phyloP scores from a whole-genome alignment of 2,113 vertebrate genomes.

The Dasyornis broadbenti region DNA sequence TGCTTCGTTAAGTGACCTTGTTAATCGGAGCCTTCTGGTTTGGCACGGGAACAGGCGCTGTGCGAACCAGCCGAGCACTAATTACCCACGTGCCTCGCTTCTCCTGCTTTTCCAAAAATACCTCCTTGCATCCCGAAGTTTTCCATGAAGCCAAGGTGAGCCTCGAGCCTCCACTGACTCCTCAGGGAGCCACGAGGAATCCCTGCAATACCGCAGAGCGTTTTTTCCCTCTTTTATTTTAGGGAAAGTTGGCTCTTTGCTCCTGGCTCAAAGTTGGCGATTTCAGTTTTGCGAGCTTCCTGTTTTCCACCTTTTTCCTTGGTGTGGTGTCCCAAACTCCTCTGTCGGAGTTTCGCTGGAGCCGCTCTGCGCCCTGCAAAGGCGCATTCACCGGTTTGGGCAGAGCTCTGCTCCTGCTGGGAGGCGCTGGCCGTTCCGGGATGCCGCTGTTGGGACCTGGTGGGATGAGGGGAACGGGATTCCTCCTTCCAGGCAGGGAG shows the following conservation, averaged over 20 bases:
- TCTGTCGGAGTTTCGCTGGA: background rate
- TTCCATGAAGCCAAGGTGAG: background rate
- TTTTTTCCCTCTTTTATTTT: accelerated
- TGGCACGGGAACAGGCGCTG: background rate
- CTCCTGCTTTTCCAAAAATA: background rate
- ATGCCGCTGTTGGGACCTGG: background rate
- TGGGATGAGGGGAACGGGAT: accelerated
- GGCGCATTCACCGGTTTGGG: background rate
- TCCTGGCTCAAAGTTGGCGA: accelerated
- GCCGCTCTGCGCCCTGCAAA: background rate
- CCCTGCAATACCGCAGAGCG: background rate
- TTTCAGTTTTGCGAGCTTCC: background rate
- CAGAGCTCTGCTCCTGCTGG: background rate
- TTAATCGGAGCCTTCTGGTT: background rate
- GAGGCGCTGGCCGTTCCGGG: background rate
- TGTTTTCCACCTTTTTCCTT: accelerated
- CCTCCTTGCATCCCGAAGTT: background rate
- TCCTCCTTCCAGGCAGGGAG: background rate
- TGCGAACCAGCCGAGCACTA: background rate
- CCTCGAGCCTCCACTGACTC: background rate
- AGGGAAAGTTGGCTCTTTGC: accelerated
- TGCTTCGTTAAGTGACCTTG: background rate
- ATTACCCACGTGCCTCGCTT: background rate
- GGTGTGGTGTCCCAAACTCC: accelerated
- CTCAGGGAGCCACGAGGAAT: background rate